Evolutionary conservation across 2,113 vertebrate genomes (phyloP).

Genomic region (Rhinogobius similis): DNA sequence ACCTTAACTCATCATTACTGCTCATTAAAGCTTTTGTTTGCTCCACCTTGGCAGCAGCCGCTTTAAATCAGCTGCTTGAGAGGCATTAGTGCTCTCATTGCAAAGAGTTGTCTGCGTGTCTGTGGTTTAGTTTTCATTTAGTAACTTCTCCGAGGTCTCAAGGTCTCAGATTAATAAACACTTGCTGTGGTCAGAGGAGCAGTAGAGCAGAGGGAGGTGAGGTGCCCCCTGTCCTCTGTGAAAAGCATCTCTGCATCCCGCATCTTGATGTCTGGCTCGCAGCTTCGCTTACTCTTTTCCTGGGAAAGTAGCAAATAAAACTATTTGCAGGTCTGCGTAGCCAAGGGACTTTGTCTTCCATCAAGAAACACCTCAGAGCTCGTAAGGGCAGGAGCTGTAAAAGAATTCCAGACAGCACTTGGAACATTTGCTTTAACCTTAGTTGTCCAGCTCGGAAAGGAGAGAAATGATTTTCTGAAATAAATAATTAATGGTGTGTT

Average conservation of each 20-base stretch:
- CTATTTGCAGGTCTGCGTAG: conserved; percentile 58
- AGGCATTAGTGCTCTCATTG: conserved; percentile 41
- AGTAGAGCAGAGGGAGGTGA: conserved; percentile 59
- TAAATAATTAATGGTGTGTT: conserved; percentile 71
- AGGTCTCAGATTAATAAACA: conserved; percentile 83
- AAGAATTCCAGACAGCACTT: conserved; percentile 67
- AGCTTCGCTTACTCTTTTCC: conserved; percentile 55
- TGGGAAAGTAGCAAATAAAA: conserved; percentile 74
- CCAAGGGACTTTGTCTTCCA: conserved; percentile 69
- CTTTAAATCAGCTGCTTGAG: conserved; percentile 51
- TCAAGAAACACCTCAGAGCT: conserved; percentile 71
- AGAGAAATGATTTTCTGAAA: conserved; percentile 52
- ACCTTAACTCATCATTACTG: conserved; percentile 74
- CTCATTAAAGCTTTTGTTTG: conserved; percentile 78
- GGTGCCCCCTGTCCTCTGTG: conserved; percentile 61
- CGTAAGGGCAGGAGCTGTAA: conserved; percentile 67
- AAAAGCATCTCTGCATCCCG: conserved; percentile 51
- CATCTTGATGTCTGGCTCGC: conserved; percentile 58
- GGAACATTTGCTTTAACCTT: conserved; percentile 76
- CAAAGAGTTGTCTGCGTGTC: conserved; percentile 41
- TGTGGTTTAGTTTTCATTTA: conserved; percentile 53
- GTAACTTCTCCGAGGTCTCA: conserved; percentile 70
- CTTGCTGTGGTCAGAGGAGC: conserved; percentile 68
- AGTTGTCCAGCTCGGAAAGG: conserved; percentile 57
- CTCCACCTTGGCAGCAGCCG: conserved; percentile 66